A percentile compares a stretch with the other conserved stretches of the same genome.
These are phyloP conservation scores for Numenius phaeopus DNA, from an alignment of 2,797 vertebrate genomes.

Conservation along the genomic window DNA sequence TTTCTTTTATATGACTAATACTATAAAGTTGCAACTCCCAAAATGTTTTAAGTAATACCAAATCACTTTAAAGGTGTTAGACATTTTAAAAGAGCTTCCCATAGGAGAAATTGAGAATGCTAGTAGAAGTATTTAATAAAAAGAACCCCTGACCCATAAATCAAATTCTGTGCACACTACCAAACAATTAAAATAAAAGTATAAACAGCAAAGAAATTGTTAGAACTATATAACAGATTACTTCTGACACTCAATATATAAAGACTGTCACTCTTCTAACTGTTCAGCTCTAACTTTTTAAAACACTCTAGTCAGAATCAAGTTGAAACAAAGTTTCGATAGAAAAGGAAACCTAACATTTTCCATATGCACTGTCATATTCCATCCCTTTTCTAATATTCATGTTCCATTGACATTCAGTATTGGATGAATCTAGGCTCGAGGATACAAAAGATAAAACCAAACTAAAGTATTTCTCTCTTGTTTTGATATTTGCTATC, in stretches of 20 bases:
- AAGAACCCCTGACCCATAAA: neutral
- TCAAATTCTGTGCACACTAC: neutral
- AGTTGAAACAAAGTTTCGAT: slow-evolving; percentile 52
- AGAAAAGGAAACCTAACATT: slow-evolving; percentile 80
- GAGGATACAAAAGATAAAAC: slow-evolving; percentile 43
- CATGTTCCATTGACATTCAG: slow-evolving; percentile 82
- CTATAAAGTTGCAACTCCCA: neutral
- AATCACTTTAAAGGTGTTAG: neutral
- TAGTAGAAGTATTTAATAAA: neutral
- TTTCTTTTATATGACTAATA: neutral
- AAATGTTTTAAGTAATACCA: neutral
- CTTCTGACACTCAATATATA: slow-evolving; percentile 8
- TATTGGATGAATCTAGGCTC: slow-evolving; percentile 62
- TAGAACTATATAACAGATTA: slow-evolving; percentile 27
- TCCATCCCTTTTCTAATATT: slow-evolving; percentile 82
- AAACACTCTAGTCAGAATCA: slow-evolving; percentile 67
- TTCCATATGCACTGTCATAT: slow-evolving; percentile 87
- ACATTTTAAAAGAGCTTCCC: neutral
- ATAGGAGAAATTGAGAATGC: neutral
- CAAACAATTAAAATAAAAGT: slow-evolving; percentile 43
- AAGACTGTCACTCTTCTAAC: slow-evolving; percentile 30
- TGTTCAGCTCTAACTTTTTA: slow-evolving; percentile 51
- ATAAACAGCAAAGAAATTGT: slow-evolving; percentile 10
- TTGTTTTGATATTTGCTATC: slow-evolving; percentile 58
- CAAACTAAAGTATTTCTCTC: slow-evolving; percentile 44